Evolutionary conservation across 1,140 invertebrate species (phyloP), one percentile per base, ranked within the genome.

Genomic region (Arion vulgaris): DNA sequence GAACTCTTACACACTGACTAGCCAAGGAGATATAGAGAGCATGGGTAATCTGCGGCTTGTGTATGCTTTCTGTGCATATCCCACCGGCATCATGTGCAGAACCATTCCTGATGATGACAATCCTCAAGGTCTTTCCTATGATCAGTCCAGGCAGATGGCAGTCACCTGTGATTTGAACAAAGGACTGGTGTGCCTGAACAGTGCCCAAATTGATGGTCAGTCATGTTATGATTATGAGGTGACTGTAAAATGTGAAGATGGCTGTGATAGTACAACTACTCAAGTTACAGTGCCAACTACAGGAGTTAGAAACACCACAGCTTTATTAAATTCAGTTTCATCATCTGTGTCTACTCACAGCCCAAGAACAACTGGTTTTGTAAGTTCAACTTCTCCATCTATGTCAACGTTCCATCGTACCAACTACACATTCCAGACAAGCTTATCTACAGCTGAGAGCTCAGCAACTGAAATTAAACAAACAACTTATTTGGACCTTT

Each of bases 1-100:
- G 71, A 96, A 95, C 91, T 93, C 94, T 77, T 93, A 80, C 41
- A 83, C 53, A 39, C 84, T 87, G 19, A 49, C 69, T 41, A 72
- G 66, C 7, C 32, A 83, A 83, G 85, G 87, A 41, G 80, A 90
- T 86, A 39, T 85, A 11, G 87, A 88, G 69, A 74, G 73, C 41
- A 71, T 89, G 15, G 83, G 73, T 17, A 82, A 88, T 53, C 74
- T 89, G 74, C 84, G 87, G 80, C 83, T 86, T 76, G 62, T 66
- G 17, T 81, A 78, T 45, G 9, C 36, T 1, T 84, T 85, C 83
- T 88, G 85, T 84, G 72, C 66, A 19, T 39, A 73, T 73, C 71
- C 23, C 34, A 39, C 32, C 69, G 83, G 36, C 72, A 83, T 73
- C 38, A 49, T 9, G 15, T 73, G 71, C 26, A 39, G 71, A 11